Evolutionary conservation across 2,113 vertebrate genomes (phyloP).

Genomic region (Cavia porcellus): DNA sequence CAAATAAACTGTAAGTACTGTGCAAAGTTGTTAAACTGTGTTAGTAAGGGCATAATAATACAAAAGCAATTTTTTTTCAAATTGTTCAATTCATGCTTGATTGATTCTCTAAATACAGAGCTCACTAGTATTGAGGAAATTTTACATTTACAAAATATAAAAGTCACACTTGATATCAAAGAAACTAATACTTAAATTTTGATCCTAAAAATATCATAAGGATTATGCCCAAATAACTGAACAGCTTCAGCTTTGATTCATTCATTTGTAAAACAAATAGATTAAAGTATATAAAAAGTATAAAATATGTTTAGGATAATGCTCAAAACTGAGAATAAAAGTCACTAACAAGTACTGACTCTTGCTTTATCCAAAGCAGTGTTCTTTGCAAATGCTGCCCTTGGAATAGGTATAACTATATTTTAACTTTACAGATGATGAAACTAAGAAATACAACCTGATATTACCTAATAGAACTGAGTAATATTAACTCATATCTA

Average conservation of each 20-base stretch:
- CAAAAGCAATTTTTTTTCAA: not conserved
- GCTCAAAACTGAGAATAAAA: not conserved
- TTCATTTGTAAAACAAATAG: not conserved
- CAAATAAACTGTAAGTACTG: not conserved
- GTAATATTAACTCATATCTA: not conserved
- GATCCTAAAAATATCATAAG: not conserved
- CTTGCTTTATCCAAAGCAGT: not conserved
- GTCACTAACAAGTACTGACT: not conserved
- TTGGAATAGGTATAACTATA: not conserved
- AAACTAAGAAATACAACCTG: not conserved
- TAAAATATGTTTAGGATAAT: not conserved
- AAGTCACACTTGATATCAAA: not conserved
- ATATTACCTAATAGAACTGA: not conserved
- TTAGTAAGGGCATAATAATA: not conserved
- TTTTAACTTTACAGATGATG: not conserved
- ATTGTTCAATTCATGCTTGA: not conserved
- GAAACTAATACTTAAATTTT: slow-evolving; percentile 25
- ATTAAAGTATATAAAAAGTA: not conserved
- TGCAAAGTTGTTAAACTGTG: not conserved
- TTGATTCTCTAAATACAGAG: not conserved
- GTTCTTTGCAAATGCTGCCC: not conserved
- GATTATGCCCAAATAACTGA: not conserved
- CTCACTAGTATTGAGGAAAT: not conserved
- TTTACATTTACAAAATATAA: not conserved
- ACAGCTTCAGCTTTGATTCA: not conserved